Percentiles rank a stretch among this genome's conserved stretches.
These are phyloP conservation scores for Thereuonema tuberculata DNA, from an alignment of 1,140 invertebrate genomes.

Conservation along the genomic window DNA sequence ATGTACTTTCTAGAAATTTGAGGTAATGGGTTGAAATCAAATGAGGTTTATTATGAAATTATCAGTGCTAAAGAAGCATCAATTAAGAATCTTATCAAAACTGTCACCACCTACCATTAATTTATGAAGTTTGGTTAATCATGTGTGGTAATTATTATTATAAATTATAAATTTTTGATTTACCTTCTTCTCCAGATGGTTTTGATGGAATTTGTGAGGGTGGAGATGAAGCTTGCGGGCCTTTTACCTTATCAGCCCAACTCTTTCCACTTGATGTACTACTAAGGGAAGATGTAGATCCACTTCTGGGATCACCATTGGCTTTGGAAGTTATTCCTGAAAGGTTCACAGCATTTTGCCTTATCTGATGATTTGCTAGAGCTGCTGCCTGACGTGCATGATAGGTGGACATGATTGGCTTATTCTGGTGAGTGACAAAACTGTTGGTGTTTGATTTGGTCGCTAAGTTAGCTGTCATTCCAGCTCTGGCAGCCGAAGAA, in stretches of 20 bases:
- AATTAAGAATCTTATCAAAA: too few species aligned
- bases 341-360: too few species aligned
- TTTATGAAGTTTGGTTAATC: too few species aligned
- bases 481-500: too few species aligned
- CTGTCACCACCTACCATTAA: too few species aligned
- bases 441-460: neutral
- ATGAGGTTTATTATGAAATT: too few species aligned
- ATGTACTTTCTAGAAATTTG: too few species aligned
- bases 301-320: neutral
- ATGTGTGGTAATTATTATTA: too few species aligned
- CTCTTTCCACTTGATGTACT: slow-evolving; percentile 23
- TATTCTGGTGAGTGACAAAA: neutral
- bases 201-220: neutral
- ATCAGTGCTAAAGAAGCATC: too few species aligned
- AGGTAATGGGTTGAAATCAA: too few species aligned
- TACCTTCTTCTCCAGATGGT: neutral
- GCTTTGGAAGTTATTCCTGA: too few species aligned
- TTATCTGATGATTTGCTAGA: neutral
- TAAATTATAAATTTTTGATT: neutral
- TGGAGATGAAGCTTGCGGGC: too few species aligned
- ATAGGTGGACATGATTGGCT: slow-evolving; percentile 11
- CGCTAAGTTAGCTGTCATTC: neutral
- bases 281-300: slow-evolving; percentile 17
- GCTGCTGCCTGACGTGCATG: neutral
- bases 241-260: slow-evolving; percentile 35